Evolutionary conservation across 2,797 vertebrate species (phyloP).

Genomic region (Pseudocheirus occidentalis): DNA sequence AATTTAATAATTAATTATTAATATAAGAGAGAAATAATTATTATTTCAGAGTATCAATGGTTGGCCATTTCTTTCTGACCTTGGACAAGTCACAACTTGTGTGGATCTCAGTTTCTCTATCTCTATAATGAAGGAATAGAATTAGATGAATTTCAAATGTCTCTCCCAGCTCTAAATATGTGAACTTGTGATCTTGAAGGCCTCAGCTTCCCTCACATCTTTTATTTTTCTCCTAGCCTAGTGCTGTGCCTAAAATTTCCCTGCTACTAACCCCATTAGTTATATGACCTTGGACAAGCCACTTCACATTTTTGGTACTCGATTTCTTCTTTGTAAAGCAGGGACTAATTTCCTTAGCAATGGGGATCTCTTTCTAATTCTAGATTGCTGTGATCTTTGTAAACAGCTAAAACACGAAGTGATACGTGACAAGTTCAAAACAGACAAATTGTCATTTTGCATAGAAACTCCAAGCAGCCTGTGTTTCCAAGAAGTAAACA

Average conservation of each 20-base stretch:
- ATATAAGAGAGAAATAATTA: not conserved
- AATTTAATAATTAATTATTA: not conserved
- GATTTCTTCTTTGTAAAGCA: not conserved
- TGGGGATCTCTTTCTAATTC: not conserved
- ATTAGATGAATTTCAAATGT: not conserved
- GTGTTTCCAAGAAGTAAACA: slow-evolving; percentile 32
- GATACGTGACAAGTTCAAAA: not conserved
- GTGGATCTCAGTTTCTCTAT: not conserved
- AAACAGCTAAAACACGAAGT: not conserved
- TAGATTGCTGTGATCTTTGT: not conserved
- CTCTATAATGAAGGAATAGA: not conserved
- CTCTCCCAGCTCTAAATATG: not conserved
- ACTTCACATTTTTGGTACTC: not conserved
- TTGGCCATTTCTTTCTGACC: not conserved
- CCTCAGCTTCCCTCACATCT: not conserved
- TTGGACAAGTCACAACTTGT: not conserved
- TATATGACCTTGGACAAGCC: not conserved
- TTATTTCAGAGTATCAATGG: not conserved
- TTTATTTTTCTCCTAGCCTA: not conserved
- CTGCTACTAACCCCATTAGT: not conserved
- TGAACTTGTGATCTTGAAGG: not conserved
- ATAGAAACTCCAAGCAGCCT: not conserved
- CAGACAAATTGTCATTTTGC: not conserved
- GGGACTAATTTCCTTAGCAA: not conserved
- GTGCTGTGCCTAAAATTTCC: not conserved